Evolutionary conservation across 2,888 invertebrate genomes (phyloP), one percentile per base, ranked within the genome.

Genomic region (Drosophila flavopinicola): DNA sequence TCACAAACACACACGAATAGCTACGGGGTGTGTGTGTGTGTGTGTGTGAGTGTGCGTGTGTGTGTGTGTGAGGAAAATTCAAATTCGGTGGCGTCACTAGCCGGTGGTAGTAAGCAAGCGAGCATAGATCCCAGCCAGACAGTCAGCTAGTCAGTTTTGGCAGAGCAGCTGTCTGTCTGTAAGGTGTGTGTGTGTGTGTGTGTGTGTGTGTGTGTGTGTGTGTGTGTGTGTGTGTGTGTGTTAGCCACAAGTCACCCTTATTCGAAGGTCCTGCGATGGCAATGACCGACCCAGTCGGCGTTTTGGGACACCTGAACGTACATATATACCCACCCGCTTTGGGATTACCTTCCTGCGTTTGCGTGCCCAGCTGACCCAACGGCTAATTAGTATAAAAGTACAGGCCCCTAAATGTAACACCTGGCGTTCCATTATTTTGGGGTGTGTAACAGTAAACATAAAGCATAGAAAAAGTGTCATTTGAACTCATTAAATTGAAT

Each of bases 81-180:
- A 69, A 84, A 84, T 80, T 84, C 42, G 75, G 64, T 85, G 87
- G 78, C 79, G 79, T 79, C 79, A 85, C 79, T 85, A 54, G 47
- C 47, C 59, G 59, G 70, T 78, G 78, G 83, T 85, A 57, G 83
- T 85, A 57, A 63, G 52, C 41, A 59, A 27, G 42, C 32, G 35
- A 54, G 57, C 70, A 51, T 57, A 76, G 76, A 85, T 85, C 48
- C 60, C 45, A 38, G 38, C 45, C 37, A 71, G 63, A 38, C 35
- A 37, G 25, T 35, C 37, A 74, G 72, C 15, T 44, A 48, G 66
- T 32, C 20, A 20, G 20, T 30, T 30, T 69, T 63, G 73, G 33
- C 71, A 61, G 33, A 39, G 38, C 75, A 70, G 47, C 58, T 47
- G 69, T 37, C 58, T 47, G 69, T 37, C 63, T 49, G 10, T 10